These are phyloP conservation scores for Neopipo cinnamomea DNA, from an alignment of 2,113 vertebrate species.

Conservation along the genomic window DNA sequence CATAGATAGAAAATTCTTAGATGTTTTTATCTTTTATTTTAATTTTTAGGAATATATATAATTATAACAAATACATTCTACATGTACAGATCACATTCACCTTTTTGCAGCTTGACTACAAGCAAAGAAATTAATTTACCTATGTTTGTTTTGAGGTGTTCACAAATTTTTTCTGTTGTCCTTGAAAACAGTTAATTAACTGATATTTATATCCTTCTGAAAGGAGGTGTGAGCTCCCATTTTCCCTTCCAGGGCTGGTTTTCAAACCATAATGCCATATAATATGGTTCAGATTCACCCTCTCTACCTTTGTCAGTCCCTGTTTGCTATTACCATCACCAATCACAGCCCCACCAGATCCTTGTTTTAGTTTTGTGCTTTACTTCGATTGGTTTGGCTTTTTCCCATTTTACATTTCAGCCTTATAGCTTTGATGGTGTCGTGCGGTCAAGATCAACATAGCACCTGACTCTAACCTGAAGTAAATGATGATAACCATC, in stretches of 20 bases:
- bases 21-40: neutral
- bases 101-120: neutral
- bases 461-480: neutral
- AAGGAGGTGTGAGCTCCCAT: neutral
- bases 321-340: neutral
- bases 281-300: neutral
- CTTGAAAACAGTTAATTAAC: conserved; percentile 32
- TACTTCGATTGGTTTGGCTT: neutral
- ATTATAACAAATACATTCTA: neutral
- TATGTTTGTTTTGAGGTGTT: neutral
- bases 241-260: neutral
- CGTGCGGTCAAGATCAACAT: neutral
- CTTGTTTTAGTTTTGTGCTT: neutral
- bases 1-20: neutral
- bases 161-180: neutral
- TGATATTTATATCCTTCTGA: neutral
- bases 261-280: neutral
- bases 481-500: neutral
- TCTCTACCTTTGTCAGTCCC: neutral
- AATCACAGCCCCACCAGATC: neutral
- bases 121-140: neutral
- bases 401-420: neutral
- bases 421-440: neutral
- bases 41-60: neutral
- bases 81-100: neutral